Evolutionary conservation across 2,797 vertebrate genomes (phyloP), one percentile per base, ranked within the genome.

Genomic region (Cossypha heuglini): DNA sequence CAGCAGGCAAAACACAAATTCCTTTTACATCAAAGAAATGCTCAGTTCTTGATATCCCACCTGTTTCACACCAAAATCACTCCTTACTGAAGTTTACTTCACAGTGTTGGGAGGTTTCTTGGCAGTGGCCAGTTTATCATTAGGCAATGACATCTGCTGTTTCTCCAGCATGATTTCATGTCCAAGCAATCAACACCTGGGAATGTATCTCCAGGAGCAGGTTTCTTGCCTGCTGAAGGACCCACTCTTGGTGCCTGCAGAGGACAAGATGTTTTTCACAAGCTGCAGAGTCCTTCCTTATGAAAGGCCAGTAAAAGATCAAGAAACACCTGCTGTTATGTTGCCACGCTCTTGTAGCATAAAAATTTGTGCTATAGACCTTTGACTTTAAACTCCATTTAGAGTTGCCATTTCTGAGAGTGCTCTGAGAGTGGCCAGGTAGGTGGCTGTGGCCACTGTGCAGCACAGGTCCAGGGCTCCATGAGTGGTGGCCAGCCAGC

Each of bases 401-500:
- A 33, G 13, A 85, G 17, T 3, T 45, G 13, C 10, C 6, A 1
- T 71, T 77, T 88, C 61, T 78, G 42, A 69, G 10, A 5, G 9
- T 31, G 37, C 31, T 85, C 71, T 62, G 48, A 77, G 22, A 4
- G 11, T 38, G 62, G 29, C 15, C 28, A 33, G 14, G 22, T 4
- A 37, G 37, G 20, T 16, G 26, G 46, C 11, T 6, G 14, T 38
- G 57, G 5, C 9, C 26, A 2, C 26, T 52, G 26, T 5, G 16
- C 1, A 40, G 22, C 6, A 1, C 57, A 9, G 0, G 0, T 24
- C 16, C 45, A 35, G 9, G 18, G 10, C 18, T 43, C 17, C 37
- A 11, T 6, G 17, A 0, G 4, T 9, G 6, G 5, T 16, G 25
- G 52, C 22, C 52, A 78, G 42, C 22, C 49, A 84, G 35, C 19